Conservation (phyloP, 2,797 vertebrate species). For the Pseudochirops cupreus region DNA sequence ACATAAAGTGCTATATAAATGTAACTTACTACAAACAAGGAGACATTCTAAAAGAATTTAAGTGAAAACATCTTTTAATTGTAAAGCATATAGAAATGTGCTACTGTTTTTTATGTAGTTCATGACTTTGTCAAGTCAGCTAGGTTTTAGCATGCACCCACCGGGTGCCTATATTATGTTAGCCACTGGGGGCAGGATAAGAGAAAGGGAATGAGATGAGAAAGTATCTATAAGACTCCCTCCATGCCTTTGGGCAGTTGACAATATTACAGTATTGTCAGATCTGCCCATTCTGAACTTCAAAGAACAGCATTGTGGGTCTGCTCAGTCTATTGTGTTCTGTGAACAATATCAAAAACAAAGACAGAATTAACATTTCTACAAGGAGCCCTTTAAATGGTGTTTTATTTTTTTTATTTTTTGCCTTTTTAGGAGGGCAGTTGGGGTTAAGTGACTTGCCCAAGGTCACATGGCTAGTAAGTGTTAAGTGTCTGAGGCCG, state of each 20-base stretch:
- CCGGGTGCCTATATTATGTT: background rate
- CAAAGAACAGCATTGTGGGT: background rate
- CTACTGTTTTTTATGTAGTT: background rate
- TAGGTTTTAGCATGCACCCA: background rate
- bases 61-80: background rate
- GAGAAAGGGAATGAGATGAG: background rate
- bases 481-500: too few species aligned
- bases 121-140: background rate
- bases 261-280: background rate
- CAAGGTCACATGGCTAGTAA: too few species aligned
- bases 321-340: background rate
- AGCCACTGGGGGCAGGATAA: background rate
- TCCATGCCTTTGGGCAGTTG: background rate
- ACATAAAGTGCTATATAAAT: background rate
- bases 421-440: too few species aligned
- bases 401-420: background rate
- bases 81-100: background rate
- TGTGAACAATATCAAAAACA: background rate
- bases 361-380: background rate
- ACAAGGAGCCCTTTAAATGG: background rate
- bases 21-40: background rate
- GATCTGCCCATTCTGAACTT: background rate
- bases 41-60: background rate
- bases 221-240: background rate
- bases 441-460: too few species aligned